phyloP scores from a whole-genome alignment of 2,888 invertebrate species.

The Aplocera efformata region DNA sequence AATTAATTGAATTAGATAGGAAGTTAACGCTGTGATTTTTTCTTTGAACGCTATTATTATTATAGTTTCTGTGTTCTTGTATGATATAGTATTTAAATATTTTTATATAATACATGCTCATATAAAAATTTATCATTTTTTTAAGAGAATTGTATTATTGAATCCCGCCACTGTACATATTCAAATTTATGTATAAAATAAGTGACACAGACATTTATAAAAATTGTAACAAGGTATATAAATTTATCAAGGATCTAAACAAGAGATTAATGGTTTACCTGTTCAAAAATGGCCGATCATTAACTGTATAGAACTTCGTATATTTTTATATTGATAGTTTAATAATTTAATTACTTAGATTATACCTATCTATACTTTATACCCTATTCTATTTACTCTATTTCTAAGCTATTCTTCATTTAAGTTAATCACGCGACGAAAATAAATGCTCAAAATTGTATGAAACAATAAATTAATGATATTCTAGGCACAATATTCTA shows the following conservation, averaged over 20 bases:
- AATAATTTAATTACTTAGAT: slow-evolving; percentile 29
- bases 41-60: slow-evolving; percentile 37
- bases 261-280: too few species aligned
- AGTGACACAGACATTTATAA: too few species aligned
- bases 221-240: too few species aligned
- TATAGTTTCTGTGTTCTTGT: slow-evolving; percentile 27
- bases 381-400: slow-evolving; percentile 33
- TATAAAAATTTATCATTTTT: neutral
- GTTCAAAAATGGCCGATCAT: too few species aligned
- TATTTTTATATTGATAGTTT: slow-evolving; percentile 28
- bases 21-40: slow-evolving; percentile 64
- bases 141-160: too few species aligned
- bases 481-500: neutral
- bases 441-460: slow-evolving; percentile 28
- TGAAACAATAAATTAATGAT: slow-evolving; percentile 13
- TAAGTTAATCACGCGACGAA: slow-evolving; percentile 35
- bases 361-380: slow-evolving; percentile 35
- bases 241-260: too few species aligned
- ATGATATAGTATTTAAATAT: slow-evolving; percentile 48
- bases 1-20: slow-evolving; percentile 46
- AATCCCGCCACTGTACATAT: too few species aligned
- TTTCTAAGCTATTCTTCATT: slow-evolving; percentile 36
- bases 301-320: slow-evolving; percentile 15
- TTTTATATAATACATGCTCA: slow-evolving; percentile 56
- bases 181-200: too few species aligned